phyloP scores from a whole-genome alignment of 2,888 invertebrate species.

The Polydesmus complanatus region DNA sequence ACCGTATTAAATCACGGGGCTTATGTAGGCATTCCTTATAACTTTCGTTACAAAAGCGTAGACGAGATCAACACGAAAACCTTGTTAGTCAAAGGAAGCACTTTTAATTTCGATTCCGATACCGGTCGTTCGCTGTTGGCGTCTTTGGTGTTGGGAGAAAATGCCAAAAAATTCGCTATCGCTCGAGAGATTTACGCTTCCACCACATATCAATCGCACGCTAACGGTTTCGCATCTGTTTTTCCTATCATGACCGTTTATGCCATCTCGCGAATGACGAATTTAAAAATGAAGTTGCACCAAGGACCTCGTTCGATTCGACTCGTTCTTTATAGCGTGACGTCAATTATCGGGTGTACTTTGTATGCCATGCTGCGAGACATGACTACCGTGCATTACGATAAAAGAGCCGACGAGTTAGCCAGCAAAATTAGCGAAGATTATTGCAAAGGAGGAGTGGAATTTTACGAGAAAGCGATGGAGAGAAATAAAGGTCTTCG shows the following conservation, averaged over 20 bases:
- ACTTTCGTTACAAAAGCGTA: conserved; percentile 46
- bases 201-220: conserved; percentile 43
- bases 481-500: conserved; percentile 59
- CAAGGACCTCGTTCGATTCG: conserved; percentile 32
- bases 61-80: conserved; percentile 43
- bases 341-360: conserved; percentile 43
- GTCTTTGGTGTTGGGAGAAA: conserved; percentile 56
- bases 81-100: conserved; percentile 49
- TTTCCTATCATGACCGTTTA: conserved; percentile 40
- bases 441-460: conserved; percentile 55
- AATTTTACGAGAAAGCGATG: conserved; percentile 58
- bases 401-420: conserved; percentile 46
- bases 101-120: conserved; percentile 49
- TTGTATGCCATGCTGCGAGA: conserved; percentile 52
- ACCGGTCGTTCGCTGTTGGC: conserved; percentile 47
- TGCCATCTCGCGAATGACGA: conserved; percentile 39
- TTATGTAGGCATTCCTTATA: conserved; percentile 56
- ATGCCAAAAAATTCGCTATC: conserved; percentile 65
- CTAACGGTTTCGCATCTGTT: conserved; percentile 43
- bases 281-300: conserved; percentile 42
- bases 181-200: conserved; percentile 55
- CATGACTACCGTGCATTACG: conserved; percentile 46
- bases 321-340: conserved; percentile 41
- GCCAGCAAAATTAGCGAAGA: conserved; percentile 45
- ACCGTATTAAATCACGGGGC: conserved; percentile 42